These are phyloP conservation scores for Aproaerema taeniolella DNA, from an alignment of 2,888 invertebrate genomes.

Conservation along the genomic window DNA sequence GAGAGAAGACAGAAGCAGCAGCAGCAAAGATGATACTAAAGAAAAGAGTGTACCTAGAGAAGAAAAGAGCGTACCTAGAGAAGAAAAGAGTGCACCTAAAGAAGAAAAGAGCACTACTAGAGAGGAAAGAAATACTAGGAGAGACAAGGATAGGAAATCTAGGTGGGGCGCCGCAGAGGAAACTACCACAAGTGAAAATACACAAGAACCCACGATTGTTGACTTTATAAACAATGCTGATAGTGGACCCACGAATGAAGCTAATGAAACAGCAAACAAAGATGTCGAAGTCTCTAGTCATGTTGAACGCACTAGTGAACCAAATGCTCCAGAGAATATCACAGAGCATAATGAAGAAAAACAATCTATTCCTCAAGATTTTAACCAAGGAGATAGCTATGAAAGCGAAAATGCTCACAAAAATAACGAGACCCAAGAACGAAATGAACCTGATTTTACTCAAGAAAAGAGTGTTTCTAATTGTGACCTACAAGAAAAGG, in stretches of 20 bases:
- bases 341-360: no score
- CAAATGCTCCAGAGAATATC: no score
- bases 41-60: constrained; percentile 16
- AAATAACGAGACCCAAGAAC: no score
- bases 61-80: constrained; percentile 14
- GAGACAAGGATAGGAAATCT: constrained; percentile 62
- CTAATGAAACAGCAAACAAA: constrained; percentile 3
- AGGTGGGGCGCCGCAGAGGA: constrained; percentile 65
- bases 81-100: constrained; percentile 7
- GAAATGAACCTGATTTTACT: no score
- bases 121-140: constrained; percentile 33
- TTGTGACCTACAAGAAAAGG: no score
- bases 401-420: no score
- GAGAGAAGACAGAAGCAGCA: constrained; percentile 18
- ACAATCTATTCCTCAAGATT: no score
- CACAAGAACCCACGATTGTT: constrained; percentile 11
- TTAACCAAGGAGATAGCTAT: no score
- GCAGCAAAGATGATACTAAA: constrained; percentile 8
- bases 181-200: not conserved
- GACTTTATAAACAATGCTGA: no score
- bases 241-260: not conserved
- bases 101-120: constrained; percentile 13
- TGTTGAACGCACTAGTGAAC: no score
- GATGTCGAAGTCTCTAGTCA: constrained; percentile 22
- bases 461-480: no score